phyloP scores from a whole-genome alignment of 2,113 vertebrate genomes.

The Caretta caretta region DNA sequence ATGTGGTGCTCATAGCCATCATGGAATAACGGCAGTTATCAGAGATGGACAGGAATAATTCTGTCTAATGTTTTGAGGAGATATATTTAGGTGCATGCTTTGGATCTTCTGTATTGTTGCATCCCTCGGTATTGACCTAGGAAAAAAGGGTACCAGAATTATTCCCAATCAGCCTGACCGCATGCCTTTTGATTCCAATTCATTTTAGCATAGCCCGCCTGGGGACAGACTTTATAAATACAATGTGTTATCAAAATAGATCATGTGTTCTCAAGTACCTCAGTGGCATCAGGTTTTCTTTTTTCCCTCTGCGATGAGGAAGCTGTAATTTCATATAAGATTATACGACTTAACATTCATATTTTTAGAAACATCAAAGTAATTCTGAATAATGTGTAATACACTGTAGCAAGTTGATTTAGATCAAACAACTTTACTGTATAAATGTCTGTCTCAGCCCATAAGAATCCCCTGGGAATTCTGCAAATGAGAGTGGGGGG shows the following conservation, averaged over 20 bases:
- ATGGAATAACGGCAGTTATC: conserved; percentile 52
- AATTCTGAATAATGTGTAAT: conserved; percentile 7
- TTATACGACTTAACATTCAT: neutral
- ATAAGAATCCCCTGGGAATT: neutral
- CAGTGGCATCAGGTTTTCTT: neutral
- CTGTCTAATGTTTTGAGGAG: conserved; percentile 23
- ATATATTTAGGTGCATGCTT: conserved; percentile 10
- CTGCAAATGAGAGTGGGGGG: neutral
- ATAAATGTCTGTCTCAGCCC: neutral
- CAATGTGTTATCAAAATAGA: conserved; percentile 38
- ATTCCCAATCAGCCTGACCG: neutral
- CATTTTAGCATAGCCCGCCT: conserved; percentile 32
- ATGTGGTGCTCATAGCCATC: conserved; percentile 52
- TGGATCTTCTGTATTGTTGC: neutral
- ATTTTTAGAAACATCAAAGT: conserved; percentile 31
- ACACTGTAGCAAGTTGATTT: neutral
- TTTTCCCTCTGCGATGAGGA: neutral
- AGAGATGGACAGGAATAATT: conserved; percentile 54
- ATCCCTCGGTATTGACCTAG: neutral
- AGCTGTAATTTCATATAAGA: conserved; percentile 11
- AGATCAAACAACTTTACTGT: neutral
- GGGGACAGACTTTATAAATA: conserved; percentile 49
- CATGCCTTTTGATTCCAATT: conserved; percentile 20
- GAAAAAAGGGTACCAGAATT: neutral
- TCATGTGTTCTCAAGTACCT: conserved; percentile 22